Evolutionary conservation across 2,797 vertebrate species (phyloP).

Genomic region (Alca torda): DNA sequence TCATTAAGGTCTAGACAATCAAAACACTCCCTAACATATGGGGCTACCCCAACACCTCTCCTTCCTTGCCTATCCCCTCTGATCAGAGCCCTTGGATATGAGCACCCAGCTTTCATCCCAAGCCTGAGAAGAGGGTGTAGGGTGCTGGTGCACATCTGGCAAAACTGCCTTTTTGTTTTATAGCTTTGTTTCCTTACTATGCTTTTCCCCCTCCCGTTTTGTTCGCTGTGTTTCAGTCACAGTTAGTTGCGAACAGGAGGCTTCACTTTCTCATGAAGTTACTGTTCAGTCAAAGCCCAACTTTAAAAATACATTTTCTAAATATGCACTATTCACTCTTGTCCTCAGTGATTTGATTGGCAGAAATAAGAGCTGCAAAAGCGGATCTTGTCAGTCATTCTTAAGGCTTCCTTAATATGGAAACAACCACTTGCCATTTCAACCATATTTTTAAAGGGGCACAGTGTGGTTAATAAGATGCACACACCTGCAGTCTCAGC

Average conservation of each 20-base stretch:
- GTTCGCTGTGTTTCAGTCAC: neutral
- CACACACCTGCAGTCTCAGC: neutral
- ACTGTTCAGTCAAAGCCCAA: conserved; percentile 16
- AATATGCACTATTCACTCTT: conserved; percentile 36
- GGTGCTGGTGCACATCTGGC: neutral
- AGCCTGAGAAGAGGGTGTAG: neutral
- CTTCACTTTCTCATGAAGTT: conserved; percentile 25
- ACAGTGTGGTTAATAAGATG: neutral
- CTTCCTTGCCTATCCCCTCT: neutral
- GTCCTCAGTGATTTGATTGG: conserved; percentile 33
- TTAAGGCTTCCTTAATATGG: conserved; percentile 21
- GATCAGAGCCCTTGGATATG: neutral
- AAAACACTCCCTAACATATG: neutral
- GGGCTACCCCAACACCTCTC: neutral
- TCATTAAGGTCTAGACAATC: neutral
- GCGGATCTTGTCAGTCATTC: conserved; percentile 39
- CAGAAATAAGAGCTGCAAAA: conserved; percentile 40
- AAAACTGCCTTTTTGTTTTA: neutral
- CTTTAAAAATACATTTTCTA: conserved; percentile 64
- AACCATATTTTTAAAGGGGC: neutral
- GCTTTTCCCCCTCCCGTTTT: neutral
- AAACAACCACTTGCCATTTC: conserved; percentile 18
- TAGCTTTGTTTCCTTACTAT: neutral
- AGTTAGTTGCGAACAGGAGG: neutral
- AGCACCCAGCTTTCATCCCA: neutral